Base-by-base conservation (phyloP, 2,888 invertebrate genomes). In the Acleris cristana region DNA sequence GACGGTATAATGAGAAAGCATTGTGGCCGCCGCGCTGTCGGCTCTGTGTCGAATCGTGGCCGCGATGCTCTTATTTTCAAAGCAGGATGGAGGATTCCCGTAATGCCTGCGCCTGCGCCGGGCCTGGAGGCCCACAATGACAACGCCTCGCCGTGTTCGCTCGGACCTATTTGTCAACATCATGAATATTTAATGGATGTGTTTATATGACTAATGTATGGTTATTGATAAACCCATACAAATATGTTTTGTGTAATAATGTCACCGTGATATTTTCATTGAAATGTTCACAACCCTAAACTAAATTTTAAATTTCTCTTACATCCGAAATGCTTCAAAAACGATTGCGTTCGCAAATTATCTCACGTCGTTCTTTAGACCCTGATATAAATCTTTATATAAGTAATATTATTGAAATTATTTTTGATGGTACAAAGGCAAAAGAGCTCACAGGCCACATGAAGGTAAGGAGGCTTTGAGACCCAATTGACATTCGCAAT, bases 1-100 rank as follows among this genome's bases (percentile, higher is more conserved):
- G 90, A 90, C 88, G 90, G 85, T 87, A 88, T 91, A 91, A 92
- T 91, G 92, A 90, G 91, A 91, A 89, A 84, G 87, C 88, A 88
- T 92, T 92, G 92, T 91, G 89, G 83, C 81, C 86, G 85, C 81
- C 82, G 76, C 82, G 80, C 81, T 82, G 83, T 81, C 88, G 87
- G 83, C 81, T 81, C 88, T 89, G 91, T 92, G 88, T 88, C 92
- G 88, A 91, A 92, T 92, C 79, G 88, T 78, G 82, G 85, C 79
- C 81, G 79, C 79, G 82, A 81, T 83, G 82, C 79, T 84, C 80
- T 81, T 84, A 84, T 87, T 88, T 86, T 86, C 82, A 79, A 81
- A 84, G 83, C 83, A 83, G 82, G 80, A 79, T 74, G 79, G 76
- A 73, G 74, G 72, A 69, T 68, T 71, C 65, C 65, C 65, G 64